Base-by-base conservation (phyloP, 1,140 invertebrate genomes). In the Caenorhabditis latens region DNA sequence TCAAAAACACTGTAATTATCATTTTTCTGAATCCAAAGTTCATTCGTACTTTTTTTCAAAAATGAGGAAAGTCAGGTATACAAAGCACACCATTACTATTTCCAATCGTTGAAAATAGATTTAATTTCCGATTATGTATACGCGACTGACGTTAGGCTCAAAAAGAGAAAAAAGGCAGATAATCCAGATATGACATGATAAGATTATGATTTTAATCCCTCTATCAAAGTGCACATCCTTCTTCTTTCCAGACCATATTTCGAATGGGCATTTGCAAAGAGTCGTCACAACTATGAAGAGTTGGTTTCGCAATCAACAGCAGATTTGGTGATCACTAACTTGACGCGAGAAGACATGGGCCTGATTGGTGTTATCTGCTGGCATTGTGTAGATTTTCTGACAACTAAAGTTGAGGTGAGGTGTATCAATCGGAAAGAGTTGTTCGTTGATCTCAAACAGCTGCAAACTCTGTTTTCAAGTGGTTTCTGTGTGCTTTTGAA, bases 351-450 rank as follows among this genome's bases (percentile, higher is more conserved):
- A 9, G 85, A 88, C 42, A 42, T 88, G 53, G 88, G 88, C 6
- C 14, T 75, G 13, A 65, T 88, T 43, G 79, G 46, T 24, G 83
- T 83, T 2, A 57, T 53, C 11, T 88, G 88, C 40, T 88, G 88
- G 88, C 88, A 88, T 61, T 88, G 88, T 57, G 46, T 57, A 7
- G 24, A 86, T 65, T 86, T 57, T 21, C 19, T 84, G n/a, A 84
- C 63, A 24, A 58, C 61, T 0, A 85, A 43, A 16, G 48, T 86
- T 53, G 84, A 88, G 85, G 87, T 88, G 43, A 65, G 55, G 0
- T 11, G 19, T 32, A 32, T 32, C 32, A 58, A 58, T n/a, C 57
- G 16, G n/a, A 58, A 19, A 19, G 5, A 58, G 19, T 58, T 58
- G 8, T 21, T 21, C 4, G 24, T 11, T 53, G 50, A 53, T 53